These are phyloP conservation scores for Drosophila neocordata DNA, from an alignment of 1,140 invertebrate species.

Conservation along the genomic window DNA sequence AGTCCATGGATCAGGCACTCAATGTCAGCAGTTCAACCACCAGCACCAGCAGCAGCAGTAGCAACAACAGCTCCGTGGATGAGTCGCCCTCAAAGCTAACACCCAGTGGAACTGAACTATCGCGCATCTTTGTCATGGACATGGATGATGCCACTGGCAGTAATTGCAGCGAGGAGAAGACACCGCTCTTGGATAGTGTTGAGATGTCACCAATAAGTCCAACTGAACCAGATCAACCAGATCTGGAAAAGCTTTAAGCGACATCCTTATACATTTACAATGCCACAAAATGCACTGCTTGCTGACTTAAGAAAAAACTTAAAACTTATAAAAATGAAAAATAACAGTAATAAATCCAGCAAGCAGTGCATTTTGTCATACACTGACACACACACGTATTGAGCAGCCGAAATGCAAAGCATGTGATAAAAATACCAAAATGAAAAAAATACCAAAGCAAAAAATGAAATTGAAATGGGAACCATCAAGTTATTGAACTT, in stretches of 20 bases:
- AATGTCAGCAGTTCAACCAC: conserved; percentile 34
- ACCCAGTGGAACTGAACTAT: conserved; percentile 70
- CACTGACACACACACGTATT: conserved; percentile 38
- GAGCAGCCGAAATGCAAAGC: conserved; percentile 68
- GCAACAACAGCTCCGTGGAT: conserved; percentile 65
- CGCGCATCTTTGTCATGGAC: conserved; percentile 77
- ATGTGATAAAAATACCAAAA: conserved; percentile 72
- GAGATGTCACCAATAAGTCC: conserved; percentile 82
- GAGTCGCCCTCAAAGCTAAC: conserved; percentile 73
- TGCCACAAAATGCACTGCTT: conserved; percentile 15
- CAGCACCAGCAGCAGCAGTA: conserved; percentile 40
- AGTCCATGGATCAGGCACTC: conserved; percentile 62
- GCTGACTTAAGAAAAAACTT: not conserved
- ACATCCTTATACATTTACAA: conserved; percentile 16
- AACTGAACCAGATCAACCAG: conserved; percentile 71
- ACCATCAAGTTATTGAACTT: conserved; percentile 59
- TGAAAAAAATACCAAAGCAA: conserved; percentile 46
- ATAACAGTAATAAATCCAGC: not conserved
- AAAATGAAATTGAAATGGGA: conserved; percentile 24
- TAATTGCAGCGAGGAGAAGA: conserved; percentile 80
- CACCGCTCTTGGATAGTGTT: conserved; percentile 78
- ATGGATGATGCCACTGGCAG: conserved; percentile 70
- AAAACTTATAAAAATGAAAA: not conserved
- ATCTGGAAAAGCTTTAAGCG: conserved; percentile 66
- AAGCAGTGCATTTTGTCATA: conserved; percentile 13